Conservation (phyloP, 2,113 vertebrate genomes). For the Nycticebus coucang region DNA sequence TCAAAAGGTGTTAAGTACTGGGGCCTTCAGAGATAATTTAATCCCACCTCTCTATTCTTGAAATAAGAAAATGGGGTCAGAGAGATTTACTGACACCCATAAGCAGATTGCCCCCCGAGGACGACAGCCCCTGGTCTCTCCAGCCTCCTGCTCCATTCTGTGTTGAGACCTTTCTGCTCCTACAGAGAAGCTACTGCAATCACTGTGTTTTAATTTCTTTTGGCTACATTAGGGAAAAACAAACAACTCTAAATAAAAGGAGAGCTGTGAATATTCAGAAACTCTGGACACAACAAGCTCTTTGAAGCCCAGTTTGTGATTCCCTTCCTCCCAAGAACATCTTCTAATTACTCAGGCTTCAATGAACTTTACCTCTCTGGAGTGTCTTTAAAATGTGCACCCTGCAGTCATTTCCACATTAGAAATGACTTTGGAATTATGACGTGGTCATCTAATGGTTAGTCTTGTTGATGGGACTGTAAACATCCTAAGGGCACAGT, state of each 20-base stretch:
- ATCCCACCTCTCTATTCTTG: background rate
- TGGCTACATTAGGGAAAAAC: background rate
- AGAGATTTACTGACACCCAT: background rate
- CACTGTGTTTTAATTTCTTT: background rate
- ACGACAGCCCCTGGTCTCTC: rapidly evolving
- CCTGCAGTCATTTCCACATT: background rate
- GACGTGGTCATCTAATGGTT: background rate
- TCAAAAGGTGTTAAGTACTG: background rate
- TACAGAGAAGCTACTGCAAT: background rate
- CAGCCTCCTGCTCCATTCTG: too few species aligned
- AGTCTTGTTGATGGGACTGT: background rate
- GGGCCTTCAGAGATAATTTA: background rate
- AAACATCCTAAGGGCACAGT: background rate
- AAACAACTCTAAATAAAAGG: background rate
- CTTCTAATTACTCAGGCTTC: background rate
- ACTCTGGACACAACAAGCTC: too few species aligned
- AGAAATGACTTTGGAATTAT: background rate
- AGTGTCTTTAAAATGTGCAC: too few species aligned
- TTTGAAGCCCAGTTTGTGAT: background rate
- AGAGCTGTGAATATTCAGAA: background rate
- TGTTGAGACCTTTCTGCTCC: background rate
- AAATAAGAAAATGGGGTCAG: background rate
- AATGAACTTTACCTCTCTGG: rapidly evolving
- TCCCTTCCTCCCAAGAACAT: background rate
- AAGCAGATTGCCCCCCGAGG: background rate